These are phyloP conservation scores for Diorhabda elongata DNA, from an alignment of 1,140 invertebrate genomes.

Conservation along the genomic window DNA sequence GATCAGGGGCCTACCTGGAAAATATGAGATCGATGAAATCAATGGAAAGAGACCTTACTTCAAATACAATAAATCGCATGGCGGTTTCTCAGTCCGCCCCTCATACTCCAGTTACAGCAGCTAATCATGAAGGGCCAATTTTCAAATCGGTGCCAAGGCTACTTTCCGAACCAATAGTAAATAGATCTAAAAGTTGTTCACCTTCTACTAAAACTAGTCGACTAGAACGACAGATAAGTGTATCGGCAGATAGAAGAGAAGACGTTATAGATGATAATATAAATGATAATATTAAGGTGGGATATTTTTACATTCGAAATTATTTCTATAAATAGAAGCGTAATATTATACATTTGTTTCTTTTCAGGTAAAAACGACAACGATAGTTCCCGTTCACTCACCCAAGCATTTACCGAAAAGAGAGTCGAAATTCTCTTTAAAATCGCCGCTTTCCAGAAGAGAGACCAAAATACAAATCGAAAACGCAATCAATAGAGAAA, in stretches of 20 bases:
- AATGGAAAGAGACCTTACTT: slow-evolving; percentile 37
- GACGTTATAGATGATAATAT: neutral
- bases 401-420: slow-evolving; percentile 36
- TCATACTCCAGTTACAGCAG: slow-evolving; percentile 43
- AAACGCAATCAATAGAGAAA: slow-evolving; percentile 24
- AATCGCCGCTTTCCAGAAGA: slow-evolving; percentile 37
- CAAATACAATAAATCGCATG: slow-evolving; percentile 34
- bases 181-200: slow-evolving; percentile 26
- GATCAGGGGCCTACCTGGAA: slow-evolving; percentile 37
- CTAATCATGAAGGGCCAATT: slow-evolving; percentile 30
- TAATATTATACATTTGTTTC: neutral
- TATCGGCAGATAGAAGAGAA: slow-evolving; percentile 3
- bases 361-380: slow-evolving; percentile 15
- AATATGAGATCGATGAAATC: slow-evolving; percentile 38
- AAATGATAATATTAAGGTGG: slow-evolving; percentile 29
- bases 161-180: slow-evolving; percentile 43
- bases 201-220: slow-evolving; percentile 25
- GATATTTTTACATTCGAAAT: neutral
- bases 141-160: slow-evolving; percentile 40
- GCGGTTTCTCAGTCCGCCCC: slow-evolving; percentile 45
- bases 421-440: slow-evolving; percentile 41
- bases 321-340: neutral
- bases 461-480: slow-evolving; percentile 39
- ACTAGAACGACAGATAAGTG: slow-evolving; percentile 19
- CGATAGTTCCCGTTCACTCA: slow-evolving; percentile 40